A percentile compares a stretch with the other conserved stretches of the same genome.
These are phyloP conservation scores for Endotricha flammealis DNA, from an alignment of 2,888 invertebrate species.

Conservation along the genomic window DNA sequence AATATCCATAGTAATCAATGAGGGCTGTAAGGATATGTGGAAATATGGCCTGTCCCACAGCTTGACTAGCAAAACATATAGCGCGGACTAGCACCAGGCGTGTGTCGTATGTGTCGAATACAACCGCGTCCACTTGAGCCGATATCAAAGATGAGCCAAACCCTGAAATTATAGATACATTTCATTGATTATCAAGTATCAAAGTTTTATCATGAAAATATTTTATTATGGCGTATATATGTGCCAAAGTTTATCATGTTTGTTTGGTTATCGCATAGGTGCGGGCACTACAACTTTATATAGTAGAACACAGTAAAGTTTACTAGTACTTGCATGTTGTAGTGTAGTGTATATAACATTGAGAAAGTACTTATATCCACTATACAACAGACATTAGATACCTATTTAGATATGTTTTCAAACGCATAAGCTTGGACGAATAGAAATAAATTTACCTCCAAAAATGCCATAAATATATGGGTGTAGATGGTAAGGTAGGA, in stretches of 20 bases:
- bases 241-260: too few species aligned
- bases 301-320: too few species aligned
- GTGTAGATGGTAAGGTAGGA: slow-evolving; percentile 45
- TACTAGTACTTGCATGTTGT: too few species aligned
- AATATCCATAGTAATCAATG: slow-evolving; percentile 57
- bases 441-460: slow-evolving; percentile 41
- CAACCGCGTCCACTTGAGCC: slow-evolving; percentile 67
- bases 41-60: slow-evolving; percentile 61
- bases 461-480: slow-evolving; percentile 55
- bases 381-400: too few species aligned
- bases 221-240: too few species aligned
- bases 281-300: too few species aligned
- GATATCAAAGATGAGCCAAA: slow-evolving; percentile 66
- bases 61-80: slow-evolving; percentile 62
- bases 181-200: not conserved
- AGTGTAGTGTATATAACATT: too few species aligned
- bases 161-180: slow-evolving; percentile 42
- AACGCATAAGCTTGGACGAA: too few species aligned
- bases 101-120: slow-evolving; percentile 68
- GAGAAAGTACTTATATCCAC: too few species aligned
- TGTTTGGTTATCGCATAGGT: too few species aligned
- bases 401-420: too few species aligned
- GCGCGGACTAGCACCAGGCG: slow-evolving; percentile 54
- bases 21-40: slow-evolving; percentile 63
- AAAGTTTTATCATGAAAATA: slow-evolving; percentile 2